Conservation (phyloP, 1,140 invertebrate species). For the Lycorma delicatula region DNA sequence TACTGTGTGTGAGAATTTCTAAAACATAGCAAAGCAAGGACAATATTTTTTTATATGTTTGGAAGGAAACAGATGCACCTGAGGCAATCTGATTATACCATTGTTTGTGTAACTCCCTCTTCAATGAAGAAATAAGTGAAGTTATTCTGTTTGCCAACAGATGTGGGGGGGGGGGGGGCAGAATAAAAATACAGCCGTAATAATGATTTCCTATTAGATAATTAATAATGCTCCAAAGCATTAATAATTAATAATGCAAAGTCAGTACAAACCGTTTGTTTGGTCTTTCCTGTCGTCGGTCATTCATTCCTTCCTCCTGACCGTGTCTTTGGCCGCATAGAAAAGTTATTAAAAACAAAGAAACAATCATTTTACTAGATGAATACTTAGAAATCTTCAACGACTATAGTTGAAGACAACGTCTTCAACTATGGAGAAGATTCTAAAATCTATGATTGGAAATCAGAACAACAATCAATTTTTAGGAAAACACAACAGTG, state of each 20-base stretch:
- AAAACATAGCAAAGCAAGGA: constrained; percentile 24
- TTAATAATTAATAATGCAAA: no score
- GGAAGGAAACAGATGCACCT: constrained; percentile 29
- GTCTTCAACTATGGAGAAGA: not conserved
- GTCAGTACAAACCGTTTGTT: not conserved
- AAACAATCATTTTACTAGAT: constrained; percentile 17
- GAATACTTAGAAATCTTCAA: constrained; percentile 15
- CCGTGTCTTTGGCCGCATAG: constrained; percentile 30
- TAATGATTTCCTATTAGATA: constrained; percentile 1
- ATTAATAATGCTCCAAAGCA: constrained; percentile 10
- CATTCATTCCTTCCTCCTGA: constrained; percentile 33
- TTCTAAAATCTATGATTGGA: not conserved
- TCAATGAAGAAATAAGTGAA: constrained; percentile 14
- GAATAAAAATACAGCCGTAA: constrained; percentile 32
- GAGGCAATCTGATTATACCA: constrained; percentile 31
- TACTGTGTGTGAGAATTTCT: constrained; percentile 31
- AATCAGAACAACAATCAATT: not conserved
- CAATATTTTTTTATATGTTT: constrained; percentile 30
- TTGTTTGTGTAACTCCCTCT: constrained; percentile 22
- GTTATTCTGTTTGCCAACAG: constrained; percentile 29
- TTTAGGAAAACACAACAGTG: not conserved
- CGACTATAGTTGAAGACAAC: not conserved
- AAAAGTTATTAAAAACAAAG: constrained; percentile 27
- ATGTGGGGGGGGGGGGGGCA: constrained; percentile 30
- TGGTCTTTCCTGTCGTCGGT: constrained; percentile 26